Evolutionary conservation across 2,113 vertebrate species (phyloP), one percentile per base, ranked within the genome.

Genomic region (Buteo buteo): DNA sequence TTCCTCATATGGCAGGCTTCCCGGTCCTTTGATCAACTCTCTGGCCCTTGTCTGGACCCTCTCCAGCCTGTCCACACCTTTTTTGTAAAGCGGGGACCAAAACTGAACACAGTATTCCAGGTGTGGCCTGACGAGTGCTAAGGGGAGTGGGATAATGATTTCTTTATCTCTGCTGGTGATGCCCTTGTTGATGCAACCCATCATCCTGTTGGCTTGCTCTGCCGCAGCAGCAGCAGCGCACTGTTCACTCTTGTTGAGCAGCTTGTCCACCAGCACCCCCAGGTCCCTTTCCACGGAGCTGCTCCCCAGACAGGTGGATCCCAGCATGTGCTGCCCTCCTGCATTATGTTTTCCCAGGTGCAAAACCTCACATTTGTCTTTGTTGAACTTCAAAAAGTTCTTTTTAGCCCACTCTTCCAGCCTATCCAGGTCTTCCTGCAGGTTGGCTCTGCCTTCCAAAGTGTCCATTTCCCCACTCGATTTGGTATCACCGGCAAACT

Each of bases 201-300:
- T 13, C 22, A 42, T 18, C 20, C 11, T 58, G 13, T 6, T 36
- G 34, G 15, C 13, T 47, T 69, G 24, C 15, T 74, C 6, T 58
- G 34, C 34, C 15, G 11, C 24, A 8, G 50, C 49, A 24, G 49
- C 24, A 16, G 50, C 15, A 64, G 36, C 8, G 11, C 40, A 4
- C 9, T 57, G 32, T n/a, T 88, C 0, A 0, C 11, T 42, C 25
- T 4, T 14, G 8, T 1, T 62, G 42, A 57, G 11, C 34, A 62
- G 32, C 15, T n/a, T 72, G 38, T 62, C 52, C 47, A 52, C 4
- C 42, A 69, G 21, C 10, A 50, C 2, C 1, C 1, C 4, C 17
- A 42, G 6, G 16, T 58, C 13, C 5, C 16, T 70, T 65, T 69
- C 18, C 25, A 24, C 1, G 16, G 7, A 34, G 11, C 47, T 79